Conservation (phyloP, 37 sponge, comb jelly and placozoan species). For the Axinella damicornis region DNA sequence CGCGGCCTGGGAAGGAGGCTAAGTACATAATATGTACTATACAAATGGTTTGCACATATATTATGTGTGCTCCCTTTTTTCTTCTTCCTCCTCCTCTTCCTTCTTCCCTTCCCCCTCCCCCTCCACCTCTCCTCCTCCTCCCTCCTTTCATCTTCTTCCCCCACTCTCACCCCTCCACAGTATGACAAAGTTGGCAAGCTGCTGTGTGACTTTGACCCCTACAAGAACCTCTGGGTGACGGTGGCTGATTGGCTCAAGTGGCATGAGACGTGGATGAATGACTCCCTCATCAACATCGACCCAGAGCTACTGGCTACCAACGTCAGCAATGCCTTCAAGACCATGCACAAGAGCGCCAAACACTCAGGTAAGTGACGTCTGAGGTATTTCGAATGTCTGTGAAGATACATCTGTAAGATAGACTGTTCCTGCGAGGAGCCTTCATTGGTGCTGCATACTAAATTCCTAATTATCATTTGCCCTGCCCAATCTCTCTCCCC, state of each 20-base stretch:
- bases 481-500: no score
- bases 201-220: slow-evolving; percentile 94
- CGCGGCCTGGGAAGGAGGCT: no score
- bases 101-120: no score
- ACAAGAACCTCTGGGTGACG: slow-evolving; percentile 97
- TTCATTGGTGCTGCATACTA: no score
- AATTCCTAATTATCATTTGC: no score
- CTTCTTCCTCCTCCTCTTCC: no score
- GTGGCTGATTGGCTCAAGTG: slow-evolving; percentile 95
- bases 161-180: slow-evolving; percentile 26
- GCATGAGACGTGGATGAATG: slow-evolving; percentile 98
- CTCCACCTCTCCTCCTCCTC: neutral
- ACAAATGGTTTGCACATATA: neutral
- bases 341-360: slow-evolving; percentile 97
- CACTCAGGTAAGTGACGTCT: slow-evolving; percentile 68
- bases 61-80: no score
- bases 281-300: slow-evolving; percentile 93
- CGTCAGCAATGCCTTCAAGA: slow-evolving; percentile 85
- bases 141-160: neutral
- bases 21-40: no score
- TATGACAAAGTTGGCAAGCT: slow-evolving; percentile 95
- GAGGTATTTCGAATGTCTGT: neutral
- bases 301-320: slow-evolving; percentile 90
- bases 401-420: neutral
- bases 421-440: no score